phyloP scores from a whole-genome alignment of 2,113 vertebrate genomes.

The Naja naja region DNA sequence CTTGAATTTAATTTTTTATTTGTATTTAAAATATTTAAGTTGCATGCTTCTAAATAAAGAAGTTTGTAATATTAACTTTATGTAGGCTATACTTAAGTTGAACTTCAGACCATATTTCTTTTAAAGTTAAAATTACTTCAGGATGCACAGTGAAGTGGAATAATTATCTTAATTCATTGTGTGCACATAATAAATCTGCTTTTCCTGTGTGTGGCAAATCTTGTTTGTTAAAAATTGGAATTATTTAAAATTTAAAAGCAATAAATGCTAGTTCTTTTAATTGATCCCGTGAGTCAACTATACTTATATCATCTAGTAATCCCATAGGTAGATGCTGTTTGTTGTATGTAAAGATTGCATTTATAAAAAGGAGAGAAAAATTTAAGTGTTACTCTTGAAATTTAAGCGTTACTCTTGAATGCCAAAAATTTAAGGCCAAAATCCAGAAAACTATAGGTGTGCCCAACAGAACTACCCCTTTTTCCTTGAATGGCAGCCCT shows the following conservation, averaged over 20 bases:
- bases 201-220: constrained; percentile 36
- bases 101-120: constrained; percentile 22
- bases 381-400: constrained; percentile 52
- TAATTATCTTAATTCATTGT: constrained; percentile 24
- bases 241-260: constrained; percentile 48
- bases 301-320: constrained; percentile 69
- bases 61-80: background rate
- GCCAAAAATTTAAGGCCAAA: constrained; percentile 37
- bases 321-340: constrained; percentile 65
- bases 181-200: constrained; percentile 16
- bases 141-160: constrained; percentile 30
- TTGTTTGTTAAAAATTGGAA: constrained; percentile 47
- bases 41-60: constrained; percentile 15
- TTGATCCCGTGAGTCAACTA: constrained; percentile 75
- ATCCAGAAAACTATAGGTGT: background rate
- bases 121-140: constrained; percentile 43
- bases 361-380: constrained; percentile 55
- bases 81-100: constrained; percentile 14
- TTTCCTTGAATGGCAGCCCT: background rate
- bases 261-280: constrained; percentile 65
- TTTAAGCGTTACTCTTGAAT: constrained; percentile 53
- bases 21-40: constrained; percentile 39
- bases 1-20: constrained; percentile 35
- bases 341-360: constrained; percentile 62
- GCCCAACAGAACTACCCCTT: background rate